Evolutionary conservation across 2,113 vertebrate genomes (phyloP).

Genomic region (Notiomystis cincta): DNA sequence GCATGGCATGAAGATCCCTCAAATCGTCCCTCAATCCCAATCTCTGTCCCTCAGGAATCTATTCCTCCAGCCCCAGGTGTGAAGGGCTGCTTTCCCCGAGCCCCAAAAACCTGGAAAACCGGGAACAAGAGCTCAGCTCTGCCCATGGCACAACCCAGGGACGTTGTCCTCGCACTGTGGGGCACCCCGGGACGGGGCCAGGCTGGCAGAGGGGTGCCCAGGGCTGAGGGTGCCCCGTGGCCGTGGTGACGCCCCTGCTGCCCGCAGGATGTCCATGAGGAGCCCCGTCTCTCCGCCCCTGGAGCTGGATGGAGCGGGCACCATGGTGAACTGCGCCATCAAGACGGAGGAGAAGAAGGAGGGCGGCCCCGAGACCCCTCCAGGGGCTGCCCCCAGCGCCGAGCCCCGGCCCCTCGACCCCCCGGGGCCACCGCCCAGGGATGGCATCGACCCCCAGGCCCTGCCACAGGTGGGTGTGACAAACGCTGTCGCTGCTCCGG

Average conservation of each 20-base stretch:
- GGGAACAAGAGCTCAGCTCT: accelerated
- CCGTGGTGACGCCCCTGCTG: accelerated
- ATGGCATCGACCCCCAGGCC: constrained; percentile 12
- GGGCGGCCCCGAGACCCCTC: neutral
- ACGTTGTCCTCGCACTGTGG: accelerated
- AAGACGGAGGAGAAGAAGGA: constrained; percentile 85
- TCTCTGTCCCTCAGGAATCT: neutral
- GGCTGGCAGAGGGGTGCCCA: neutral
- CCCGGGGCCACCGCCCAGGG: neutral
- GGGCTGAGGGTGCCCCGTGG: accelerated
- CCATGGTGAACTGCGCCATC: constrained; percentile 84
- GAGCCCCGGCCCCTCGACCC: constrained; percentile 50
- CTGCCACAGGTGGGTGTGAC: constrained; percentile 57
- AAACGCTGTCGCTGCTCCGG: neutral
- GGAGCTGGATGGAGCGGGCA: constrained; percentile 76
- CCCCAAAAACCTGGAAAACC: neutral
- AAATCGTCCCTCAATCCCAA: accelerated
- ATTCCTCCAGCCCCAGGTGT: neutral
- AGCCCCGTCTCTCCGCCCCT: constrained; percentile 79
- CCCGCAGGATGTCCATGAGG: constrained; percentile 88
- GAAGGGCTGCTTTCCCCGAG: neutral
- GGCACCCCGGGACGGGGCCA: accelerated
- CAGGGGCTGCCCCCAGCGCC: neutral
- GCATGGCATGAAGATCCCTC: accelerated
- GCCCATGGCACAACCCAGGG: accelerated